Evolutionary conservation across 2,113 vertebrate species (phyloP), one percentile per base, ranked within the genome.

Genomic region (Protomyctophum bolini): DNA sequence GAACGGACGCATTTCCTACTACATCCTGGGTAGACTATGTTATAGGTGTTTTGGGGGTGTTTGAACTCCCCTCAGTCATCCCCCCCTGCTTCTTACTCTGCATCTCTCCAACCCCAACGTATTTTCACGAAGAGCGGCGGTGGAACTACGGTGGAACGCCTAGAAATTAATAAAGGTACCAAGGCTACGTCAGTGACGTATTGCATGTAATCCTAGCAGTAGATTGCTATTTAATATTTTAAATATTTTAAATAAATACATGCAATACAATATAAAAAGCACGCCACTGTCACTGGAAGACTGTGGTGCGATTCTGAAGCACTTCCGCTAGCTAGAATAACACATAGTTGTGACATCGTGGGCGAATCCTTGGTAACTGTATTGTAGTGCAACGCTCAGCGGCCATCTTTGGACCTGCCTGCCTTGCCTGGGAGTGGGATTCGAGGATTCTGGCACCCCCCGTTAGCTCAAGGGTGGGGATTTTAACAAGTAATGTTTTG

Each of bases 401-500:
- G 84, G 93, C 93, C 93, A 94, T 94, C 92, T 94, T 94, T 93
- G 91, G 80, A 89, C 70, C 77, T 80, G 84, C 77, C 89, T 81
- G 90, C 86, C 70, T 76, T 80, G 84, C 77, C 89, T 81, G 90
- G 87, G 89, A 91, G 87, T 91, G 90, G 87, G 84, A 89, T 73
- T 70, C 80, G 85, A 86, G 85, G 82, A 29, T 70, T 76, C 81
- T 81, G 90, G 88, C 87, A 77, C 87, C 88, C 21, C 80, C 81
- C 82, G 83, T 76, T 83, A 90, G 86, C 87, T 83, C 82, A 85
- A 90, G 90, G 89, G 89, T 91, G 91, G 89, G 89, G 86, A 92
- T 93, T 84, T 82, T 68, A 79, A 84, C 70, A 70, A 75, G 29
- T 60, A 73, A 66, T 65, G 58, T 76, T 46, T 54, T 58, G 29